Conservation (phyloP, 2,113 vertebrate genomes). For the Pyrgilauda ruficollis region DNA sequence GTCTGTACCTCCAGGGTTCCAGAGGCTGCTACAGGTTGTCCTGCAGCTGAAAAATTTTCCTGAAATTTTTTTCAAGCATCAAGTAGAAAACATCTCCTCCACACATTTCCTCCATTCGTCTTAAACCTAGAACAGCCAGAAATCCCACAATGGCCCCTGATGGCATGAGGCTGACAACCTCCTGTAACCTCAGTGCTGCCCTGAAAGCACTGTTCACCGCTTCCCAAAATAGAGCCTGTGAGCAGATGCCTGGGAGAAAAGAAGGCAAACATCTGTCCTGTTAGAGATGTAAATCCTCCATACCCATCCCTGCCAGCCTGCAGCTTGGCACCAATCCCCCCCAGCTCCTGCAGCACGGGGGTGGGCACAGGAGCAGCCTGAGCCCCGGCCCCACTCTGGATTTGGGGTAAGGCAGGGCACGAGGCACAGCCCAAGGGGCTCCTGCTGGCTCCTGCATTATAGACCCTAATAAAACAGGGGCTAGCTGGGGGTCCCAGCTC, state of each 20-base stretch:
- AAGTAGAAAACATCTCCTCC: background rate
- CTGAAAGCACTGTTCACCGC: background rate
- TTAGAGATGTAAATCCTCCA: background rate
- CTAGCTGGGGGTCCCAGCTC: background rate
- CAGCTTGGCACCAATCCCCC: background rate
- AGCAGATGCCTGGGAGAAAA: constrained; percentile 40
- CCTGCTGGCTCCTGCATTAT: accelerated
- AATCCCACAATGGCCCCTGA: background rate
- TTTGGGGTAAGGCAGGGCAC: accelerated
- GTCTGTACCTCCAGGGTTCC: background rate
- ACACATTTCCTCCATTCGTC: background rate
- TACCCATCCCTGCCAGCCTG: background rate
- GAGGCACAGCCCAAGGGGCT: background rate
- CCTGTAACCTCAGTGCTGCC: background rate
- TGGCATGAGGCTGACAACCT: background rate
- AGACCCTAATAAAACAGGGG: background rate
- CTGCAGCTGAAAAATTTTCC: background rate
- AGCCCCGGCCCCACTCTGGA: accelerated
- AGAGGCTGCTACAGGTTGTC: background rate
- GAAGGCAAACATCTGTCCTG: constrained; percentile 34
- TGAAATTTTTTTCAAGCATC: background rate
- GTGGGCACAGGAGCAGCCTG: accelerated
- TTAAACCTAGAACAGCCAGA: background rate
- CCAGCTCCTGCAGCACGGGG: background rate
- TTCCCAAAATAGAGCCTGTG: background rate